Base-by-base conservation (phyloP, 1,140 invertebrate genomes). In the Leptopilina clavipes region DNA sequence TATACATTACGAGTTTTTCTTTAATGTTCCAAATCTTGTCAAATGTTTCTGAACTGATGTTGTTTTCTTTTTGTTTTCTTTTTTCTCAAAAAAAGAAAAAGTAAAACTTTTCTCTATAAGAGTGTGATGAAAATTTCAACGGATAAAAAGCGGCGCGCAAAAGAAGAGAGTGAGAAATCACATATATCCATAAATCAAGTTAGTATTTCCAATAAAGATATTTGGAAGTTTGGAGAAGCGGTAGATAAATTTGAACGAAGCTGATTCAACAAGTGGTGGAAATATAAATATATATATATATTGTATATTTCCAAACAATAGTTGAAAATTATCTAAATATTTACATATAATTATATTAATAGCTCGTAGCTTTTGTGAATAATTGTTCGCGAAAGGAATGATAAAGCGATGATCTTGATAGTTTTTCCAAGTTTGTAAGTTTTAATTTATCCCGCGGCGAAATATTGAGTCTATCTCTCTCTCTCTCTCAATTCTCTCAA, bases 131-230 rank as follows among this genome's bases (percentile, higher is more conserved):
- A 5, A 40, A 40, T 40, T 40, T 40, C 9, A 40, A 1, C 37
- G 37, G 8, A 40, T 40, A 40, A 40, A 40, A 40, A 5, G 37
- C 37, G n/a, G 37, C 37, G 37, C 37, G 37, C 37, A 17, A 52
- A n/a, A 17, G 48, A 17, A 52, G n/a, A 52, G 48, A 52, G 17
- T 17, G 48, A 52, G 14, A 52, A 52, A 52, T 52, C 14, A 52
- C 48, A 17, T 52, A n/a, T n/a, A 17, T 52, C 48, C 48, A 52
- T 52, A 52, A 52, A 52, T 52, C 48, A 52, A n/a, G 48, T 52
- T 52, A 17, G 48, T 52, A 52, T 52, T 52, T 52, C 48, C 48
- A 52, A 52, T 52, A 52, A 52, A 52, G 48, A 52, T 52, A 52
- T 52, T 52, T 52, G 48, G 14, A 52, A 52, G 48, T 52, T 52